Evolutionary conservation across 2,888 invertebrate genomes (phyloP).

Genomic region (Plebejus argus): DNA sequence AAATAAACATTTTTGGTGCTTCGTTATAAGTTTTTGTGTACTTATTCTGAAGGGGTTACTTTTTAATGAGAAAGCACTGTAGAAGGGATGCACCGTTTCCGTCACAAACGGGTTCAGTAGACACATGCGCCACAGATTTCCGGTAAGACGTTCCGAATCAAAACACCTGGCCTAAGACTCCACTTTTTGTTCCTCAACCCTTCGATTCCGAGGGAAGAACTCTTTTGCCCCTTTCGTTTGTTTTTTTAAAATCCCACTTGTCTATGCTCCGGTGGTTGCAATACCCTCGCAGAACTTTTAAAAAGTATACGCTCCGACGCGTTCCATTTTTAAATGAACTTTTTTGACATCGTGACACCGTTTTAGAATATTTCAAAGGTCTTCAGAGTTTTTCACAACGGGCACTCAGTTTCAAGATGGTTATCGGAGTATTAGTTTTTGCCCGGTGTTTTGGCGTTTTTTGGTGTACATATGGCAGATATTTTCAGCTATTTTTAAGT

Average conservation of each 20-base stretch:
- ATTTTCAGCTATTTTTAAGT: constrained; percentile 70
- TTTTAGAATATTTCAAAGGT: constrained; percentile 53
- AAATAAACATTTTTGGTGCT: background rate
- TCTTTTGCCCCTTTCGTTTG: constrained; percentile 64
- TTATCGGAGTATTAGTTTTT: constrained; percentile 59
- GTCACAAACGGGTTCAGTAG: constrained; percentile 67
- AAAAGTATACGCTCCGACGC: background rate
- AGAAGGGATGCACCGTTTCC: constrained; percentile 74
- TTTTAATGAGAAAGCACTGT: constrained; percentile 57
- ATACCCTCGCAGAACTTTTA: constrained; percentile 41
- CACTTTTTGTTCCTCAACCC: constrained; percentile 67
- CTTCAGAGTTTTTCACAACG: constrained; percentile 50
- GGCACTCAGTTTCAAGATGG: constrained; percentile 49
- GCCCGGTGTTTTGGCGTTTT: constrained; percentile 56
- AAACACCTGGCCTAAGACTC: constrained; percentile 71
- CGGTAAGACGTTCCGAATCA: constrained; percentile 68
- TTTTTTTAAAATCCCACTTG: constrained; percentile 52
- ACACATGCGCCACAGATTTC: constrained; percentile 77
- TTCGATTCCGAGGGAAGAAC: constrained; percentile 63
- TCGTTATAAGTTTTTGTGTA: constrained; percentile 37
- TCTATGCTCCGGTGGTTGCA: constrained; percentile 53
- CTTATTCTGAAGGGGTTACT: constrained; percentile 50
- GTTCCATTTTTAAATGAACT: constrained; percentile 32
- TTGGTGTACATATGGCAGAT: constrained; percentile 70
- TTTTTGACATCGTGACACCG: constrained; percentile 36